Conservation (phyloP, 2,888 invertebrate species). For the Sericinus montela region DNA sequence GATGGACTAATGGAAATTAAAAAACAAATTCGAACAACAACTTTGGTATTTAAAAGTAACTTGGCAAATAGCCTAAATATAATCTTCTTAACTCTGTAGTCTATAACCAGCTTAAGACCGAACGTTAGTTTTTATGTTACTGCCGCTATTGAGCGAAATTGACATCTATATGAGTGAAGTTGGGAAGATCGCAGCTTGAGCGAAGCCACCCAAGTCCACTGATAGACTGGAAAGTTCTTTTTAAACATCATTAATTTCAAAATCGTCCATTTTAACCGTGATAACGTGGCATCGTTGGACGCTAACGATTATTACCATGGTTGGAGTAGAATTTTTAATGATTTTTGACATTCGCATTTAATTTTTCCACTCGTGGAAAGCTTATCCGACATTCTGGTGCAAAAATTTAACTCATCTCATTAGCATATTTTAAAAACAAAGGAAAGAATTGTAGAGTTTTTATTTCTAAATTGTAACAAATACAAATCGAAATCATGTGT, state of each 20-base stretch:
- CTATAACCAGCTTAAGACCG: conserved; percentile 19
- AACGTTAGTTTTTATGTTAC: conserved; percentile 68
- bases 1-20: too few species aligned
- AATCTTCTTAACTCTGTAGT: background rate
- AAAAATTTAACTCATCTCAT: too few species aligned
- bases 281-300: conserved; percentile 24
- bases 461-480: too few species aligned
- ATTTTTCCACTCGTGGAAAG: conserved; percentile 1
- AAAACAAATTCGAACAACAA: too few species aligned
- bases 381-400: background rate
- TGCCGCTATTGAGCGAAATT: conserved; percentile 58
- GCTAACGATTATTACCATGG: conserved; percentile 23
- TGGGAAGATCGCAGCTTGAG: conserved; percentile 27
- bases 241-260: conserved; percentile 33
- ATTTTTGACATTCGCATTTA: conserved; percentile 25
- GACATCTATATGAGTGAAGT: conserved; percentile 59
- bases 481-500: too few species aligned
- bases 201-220: conserved; percentile 32
- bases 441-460: too few species aligned
- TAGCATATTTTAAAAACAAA: too few species aligned
- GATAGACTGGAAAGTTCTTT: conserved; percentile 35
- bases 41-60: background rate
- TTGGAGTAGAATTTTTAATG: conserved; percentile 28
- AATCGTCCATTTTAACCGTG: conserved; percentile 29
- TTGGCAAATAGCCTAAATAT: conserved; percentile 6